Evolutionary conservation across 1,140 invertebrate genomes (phyloP), one percentile per base, ranked within the genome.

Genomic region (Bombus cullumanus): DNA sequence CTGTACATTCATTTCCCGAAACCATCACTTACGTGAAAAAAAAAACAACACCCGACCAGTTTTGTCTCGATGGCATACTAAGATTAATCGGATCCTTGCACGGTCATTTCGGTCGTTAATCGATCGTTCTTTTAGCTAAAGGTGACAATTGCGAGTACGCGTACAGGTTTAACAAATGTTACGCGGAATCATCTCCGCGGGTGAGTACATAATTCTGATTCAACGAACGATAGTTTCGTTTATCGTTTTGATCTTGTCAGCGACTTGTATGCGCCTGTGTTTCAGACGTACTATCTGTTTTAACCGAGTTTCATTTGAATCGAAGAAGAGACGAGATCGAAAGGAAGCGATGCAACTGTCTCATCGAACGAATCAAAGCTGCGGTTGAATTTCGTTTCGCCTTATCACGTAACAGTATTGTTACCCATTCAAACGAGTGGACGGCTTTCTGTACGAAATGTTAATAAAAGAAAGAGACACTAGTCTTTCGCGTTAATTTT

Each of bases 141-240:
- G 93, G 92, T 15, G 93, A 94, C 78, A 92, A 92, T 37, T 94
- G 93, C 82, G 90, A 94, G 53, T 94, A 94, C 62, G 93, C 93
- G 31, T 94, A 92, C 47, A 89, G 86, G 43, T 94, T 94, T 79
- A 94, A 94, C 69, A 91, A 93, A 72, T 94, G 93, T 75, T 94
- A 94, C 41, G 92, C 93, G 4, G 78, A 87, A 82, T 68, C 86
- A 83, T 94, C 93, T 6, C 93, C 93, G 41, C 92, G 88, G 82
- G 93, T 94, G 68, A 90, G 92, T 88, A 74, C 64, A 34, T n/a
- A 69, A 37, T 69, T 57, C 39, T 22, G n/a, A 68, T 81, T n/a
- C 13, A 5, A 22, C 15, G 13, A 12, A 10, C 15, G 10, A 75
- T 1, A 31, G 3, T 37, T 59, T 39, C 1, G 8, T 72, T 47